Evolutionary conservation across 2,797 vertebrate species (phyloP).

Genomic region (Oryzias sinensis): DNA sequence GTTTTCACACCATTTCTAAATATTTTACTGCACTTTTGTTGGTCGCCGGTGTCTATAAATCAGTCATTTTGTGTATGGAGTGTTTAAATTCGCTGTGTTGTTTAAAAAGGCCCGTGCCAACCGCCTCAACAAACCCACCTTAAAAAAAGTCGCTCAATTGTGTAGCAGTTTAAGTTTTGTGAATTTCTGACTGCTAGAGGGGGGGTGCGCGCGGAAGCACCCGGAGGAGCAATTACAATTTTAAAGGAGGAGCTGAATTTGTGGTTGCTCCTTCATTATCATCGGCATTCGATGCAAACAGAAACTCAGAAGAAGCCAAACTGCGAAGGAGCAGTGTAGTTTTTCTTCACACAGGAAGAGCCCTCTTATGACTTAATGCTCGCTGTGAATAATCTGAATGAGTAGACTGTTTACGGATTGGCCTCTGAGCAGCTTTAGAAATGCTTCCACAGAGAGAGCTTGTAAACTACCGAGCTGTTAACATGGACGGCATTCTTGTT

Average conservation of each 20-base stretch:
- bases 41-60: conserved; percentile 18
- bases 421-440: conserved; percentile 34
- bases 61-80: too few relatives aligned
- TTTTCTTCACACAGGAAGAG: conserved; percentile 61
- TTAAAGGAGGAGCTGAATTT: conserved; percentile 68
- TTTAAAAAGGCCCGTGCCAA: conserved; percentile 18
- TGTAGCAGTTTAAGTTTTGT: conserved; percentile 33
- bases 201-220: conserved; percentile 39
- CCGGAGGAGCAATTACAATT: conserved; percentile 61
- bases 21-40: conserved; percentile 18
- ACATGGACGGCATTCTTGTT: conserved; percentile 43
- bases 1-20: conserved; percentile 25
- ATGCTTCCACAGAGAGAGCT: conserved; percentile 52
- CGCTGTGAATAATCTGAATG: conserved; percentile 64
- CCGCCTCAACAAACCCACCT: conserved; percentile 21
- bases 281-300: conserved; percentile 32
- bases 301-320: conserved; percentile 17
- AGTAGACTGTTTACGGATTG: conserved; percentile 61
- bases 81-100: background rate
- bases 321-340: background rate
- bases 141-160: conserved; percentile 22
- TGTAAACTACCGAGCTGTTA: conserved; percentile 41
- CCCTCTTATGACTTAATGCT: conserved; percentile 66
- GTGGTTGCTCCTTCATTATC: conserved; percentile 47
- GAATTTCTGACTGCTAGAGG: conserved; percentile 25